phyloP scores from a whole-genome alignment of 2,113 vertebrate genomes.

The Myanophis thanlyinensis region DNA sequence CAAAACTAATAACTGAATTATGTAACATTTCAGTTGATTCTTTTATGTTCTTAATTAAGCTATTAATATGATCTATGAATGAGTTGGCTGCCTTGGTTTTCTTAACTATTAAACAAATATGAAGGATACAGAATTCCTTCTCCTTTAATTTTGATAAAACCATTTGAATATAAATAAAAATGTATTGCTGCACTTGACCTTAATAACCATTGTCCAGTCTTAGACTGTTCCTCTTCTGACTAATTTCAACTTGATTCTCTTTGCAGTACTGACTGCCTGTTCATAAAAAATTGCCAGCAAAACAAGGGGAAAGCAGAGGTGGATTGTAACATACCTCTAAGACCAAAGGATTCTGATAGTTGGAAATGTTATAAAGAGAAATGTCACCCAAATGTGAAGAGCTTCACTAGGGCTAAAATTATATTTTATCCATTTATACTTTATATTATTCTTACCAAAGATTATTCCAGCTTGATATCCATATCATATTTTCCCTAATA shows the following conservation, averaged over 20 bases:
- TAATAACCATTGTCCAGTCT: background rate
- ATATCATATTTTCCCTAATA: background rate
- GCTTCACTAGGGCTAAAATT: background rate
- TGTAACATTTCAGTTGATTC: background rate
- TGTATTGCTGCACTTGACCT: background rate
- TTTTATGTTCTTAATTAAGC: conserved; percentile 1
- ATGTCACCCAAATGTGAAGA: background rate
- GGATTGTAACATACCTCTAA: background rate
- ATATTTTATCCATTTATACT: background rate
- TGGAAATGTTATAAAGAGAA: background rate
- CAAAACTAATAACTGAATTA: background rate
- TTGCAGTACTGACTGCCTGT: background rate
- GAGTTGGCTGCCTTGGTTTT: background rate
- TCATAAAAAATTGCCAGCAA: background rate
- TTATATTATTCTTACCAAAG: background rate
- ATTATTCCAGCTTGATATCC: background rate
- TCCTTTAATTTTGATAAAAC: background rate
- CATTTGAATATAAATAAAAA: background rate
- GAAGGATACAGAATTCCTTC: background rate
- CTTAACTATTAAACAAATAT: background rate
- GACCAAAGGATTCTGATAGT: background rate
- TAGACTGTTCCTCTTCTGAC: background rate
- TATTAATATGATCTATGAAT: background rate
- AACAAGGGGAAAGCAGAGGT: background rate
- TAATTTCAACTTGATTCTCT: conserved; percentile 10